Evolutionary conservation across 2,888 invertebrate genomes (phyloP), one percentile per base, ranked within the genome.

Genomic region (Dolichomitus sp.): DNA sequence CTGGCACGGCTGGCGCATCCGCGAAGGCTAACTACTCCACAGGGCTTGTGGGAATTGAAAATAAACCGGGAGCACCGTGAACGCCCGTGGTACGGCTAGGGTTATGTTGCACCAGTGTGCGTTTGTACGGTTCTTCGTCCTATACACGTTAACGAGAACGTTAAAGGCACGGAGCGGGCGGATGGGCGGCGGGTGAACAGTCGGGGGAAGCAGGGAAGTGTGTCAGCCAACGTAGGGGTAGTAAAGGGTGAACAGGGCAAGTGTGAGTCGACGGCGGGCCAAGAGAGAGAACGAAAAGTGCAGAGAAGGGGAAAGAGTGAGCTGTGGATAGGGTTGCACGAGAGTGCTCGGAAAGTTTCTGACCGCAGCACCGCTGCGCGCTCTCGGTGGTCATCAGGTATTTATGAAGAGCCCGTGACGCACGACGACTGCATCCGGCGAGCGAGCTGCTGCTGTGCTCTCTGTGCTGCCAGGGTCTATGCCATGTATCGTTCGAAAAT

Each of bases 371-470:
- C 82, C 72, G 80, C 76, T 73, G 81, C 72, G 69, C 78, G 84
- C 85, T 86, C 86, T 87, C 81, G 81, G 85, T 78, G 86, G 85
- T 86, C 86, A 90, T 90, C 84, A 80, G 86, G 86, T 90, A 90
- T 90, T 90, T 90, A 90, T 88, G 83, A 89, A 88, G 81, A 85
- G 85, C 66, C 42, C 61, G 69, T 84, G 84, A 85, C 83, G 81
- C 85, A 86, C 83, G 79, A 83, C 84, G 61, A 83, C 75, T 59
- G 63, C 68, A 85, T 83, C 72, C 84, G 70, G 72, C 50, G 54
- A 80, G 82, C 59, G 78, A 73, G 74, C 63, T 45, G 50, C 40
- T 54, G 68, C 63, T 45, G 17, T 54, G 52, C 45, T 54, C 52
- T 40, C 73, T n/a, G 27, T 59, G 33, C 40, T 68, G 54, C 7